A percentile compares a stretch with the other conserved stretches of the same genome.
These are phyloP conservation scores for Troides oblongomaculatus DNA, from an alignment of 2,888 invertebrate genomes.

Conservation along the genomic window DNA sequence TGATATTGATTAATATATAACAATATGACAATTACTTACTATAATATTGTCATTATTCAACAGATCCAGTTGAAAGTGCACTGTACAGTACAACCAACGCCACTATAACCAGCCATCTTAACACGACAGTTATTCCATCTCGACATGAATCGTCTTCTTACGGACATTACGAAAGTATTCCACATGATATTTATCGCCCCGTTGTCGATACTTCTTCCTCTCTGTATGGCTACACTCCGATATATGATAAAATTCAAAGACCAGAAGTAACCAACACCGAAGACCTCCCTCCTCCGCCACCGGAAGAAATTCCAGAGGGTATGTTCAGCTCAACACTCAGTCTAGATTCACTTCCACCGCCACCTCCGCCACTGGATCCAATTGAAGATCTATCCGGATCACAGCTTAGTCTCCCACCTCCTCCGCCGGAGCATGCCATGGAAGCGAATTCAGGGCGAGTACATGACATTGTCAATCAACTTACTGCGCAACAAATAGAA, in stretches of 20 bases:
- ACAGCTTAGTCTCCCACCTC: conserved; percentile 87
- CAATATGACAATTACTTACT: neutral
- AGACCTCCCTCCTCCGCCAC: conserved; percentile 85
- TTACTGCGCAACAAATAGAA: conserved; percentile 64
- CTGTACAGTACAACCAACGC: conserved; percentile 46
- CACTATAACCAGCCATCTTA: conserved; percentile 35
- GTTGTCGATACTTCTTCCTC: conserved; percentile 58
- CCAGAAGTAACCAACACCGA: conserved; percentile 53
- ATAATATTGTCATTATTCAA: conserved; percentile 15
- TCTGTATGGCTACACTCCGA: conserved; percentile 66
- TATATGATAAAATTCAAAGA: conserved; percentile 68
- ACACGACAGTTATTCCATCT: conserved; percentile 47
- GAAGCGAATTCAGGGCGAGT: conserved; percentile 61
- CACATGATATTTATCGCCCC: conserved; percentile 54
- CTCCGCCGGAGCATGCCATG: conserved; percentile 81
- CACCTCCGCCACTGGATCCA: conserved; percentile 80
- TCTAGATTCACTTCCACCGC: conserved; percentile 89
- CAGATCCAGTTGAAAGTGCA: conserved; percentile 53
- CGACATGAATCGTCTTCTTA: conserved; percentile 53
- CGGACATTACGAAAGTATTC: conserved; percentile 60
- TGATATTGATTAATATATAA: neutral
- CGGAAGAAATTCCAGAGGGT: conserved; percentile 68
- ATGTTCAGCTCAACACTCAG: conserved; percentile 89
- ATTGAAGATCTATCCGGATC: conserved; percentile 83
- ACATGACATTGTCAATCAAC: conserved; percentile 66